phyloP scores from a whole-genome alignment of 2,797 vertebrate species.

The Macroramphosus scolopax region DNA sequence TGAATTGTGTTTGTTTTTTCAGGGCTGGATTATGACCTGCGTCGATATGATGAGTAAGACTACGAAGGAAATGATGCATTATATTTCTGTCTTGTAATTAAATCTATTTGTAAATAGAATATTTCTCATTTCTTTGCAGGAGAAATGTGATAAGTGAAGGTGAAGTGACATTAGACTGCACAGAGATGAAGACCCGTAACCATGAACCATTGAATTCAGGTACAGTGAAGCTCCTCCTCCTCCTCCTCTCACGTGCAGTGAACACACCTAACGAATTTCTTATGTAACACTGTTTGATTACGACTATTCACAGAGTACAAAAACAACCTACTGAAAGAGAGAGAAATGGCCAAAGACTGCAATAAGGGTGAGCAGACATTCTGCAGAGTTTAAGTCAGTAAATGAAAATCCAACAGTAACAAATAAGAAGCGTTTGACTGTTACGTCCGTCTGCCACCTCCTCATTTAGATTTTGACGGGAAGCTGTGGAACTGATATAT shows the following conservation, averaged over 20 bases:
- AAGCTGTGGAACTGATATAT: constrained; percentile 73
- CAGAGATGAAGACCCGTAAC: constrained; percentile 79
- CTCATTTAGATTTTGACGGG: constrained; percentile 71
- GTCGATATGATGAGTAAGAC: constrained; percentile 80
- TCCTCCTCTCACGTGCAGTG: background rate
- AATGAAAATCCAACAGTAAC: no score
- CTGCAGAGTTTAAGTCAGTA: background rate
- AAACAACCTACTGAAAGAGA: constrained; percentile 97
- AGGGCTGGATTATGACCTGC: constrained; percentile 82
- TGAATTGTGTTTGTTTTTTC: constrained; percentile 18
- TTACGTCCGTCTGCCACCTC: background rate
- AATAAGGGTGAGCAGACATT: constrained; percentile 84
- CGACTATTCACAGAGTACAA: constrained; percentile 84
- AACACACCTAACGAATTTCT: background rate
- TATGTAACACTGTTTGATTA: background rate
- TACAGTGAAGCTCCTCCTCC: constrained; percentile 48
- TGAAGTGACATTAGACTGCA: constrained; percentile 78
- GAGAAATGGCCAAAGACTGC: constrained; percentile 84
- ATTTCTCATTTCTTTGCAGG: constrained; percentile 60
- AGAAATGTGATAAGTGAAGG: constrained; percentile 68
- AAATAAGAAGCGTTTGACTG: no score
- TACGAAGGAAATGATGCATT: background rate
- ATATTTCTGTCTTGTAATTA: no score
- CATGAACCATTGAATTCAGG: constrained; percentile 86
- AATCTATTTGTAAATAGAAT: background rate